A percentile compares a stretch with the other conserved stretches of the same genome.
Evolutionary conservation across 1,140 invertebrate species (phyloP).

Genomic region (Polyergus mexicanus): DNA sequence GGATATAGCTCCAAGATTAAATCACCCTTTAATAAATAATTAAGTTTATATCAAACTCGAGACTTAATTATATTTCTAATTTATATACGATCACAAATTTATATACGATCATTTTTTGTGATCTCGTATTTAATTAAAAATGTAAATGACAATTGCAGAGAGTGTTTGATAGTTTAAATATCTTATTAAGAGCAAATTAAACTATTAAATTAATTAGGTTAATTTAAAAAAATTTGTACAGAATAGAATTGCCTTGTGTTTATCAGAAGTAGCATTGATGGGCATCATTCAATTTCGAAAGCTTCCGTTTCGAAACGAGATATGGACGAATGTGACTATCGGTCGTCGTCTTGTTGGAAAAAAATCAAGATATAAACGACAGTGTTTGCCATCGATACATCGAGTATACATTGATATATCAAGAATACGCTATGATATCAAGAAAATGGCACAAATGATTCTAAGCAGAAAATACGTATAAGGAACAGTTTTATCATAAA

Average conservation of each 20-base stretch:
- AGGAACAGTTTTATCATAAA: neutral
- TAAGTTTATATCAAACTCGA: neutral
- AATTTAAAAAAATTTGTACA: neutral
- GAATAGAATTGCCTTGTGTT: constrained; percentile 11
- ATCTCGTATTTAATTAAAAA: neutral
- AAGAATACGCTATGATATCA: constrained; percentile 14
- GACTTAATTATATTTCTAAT: neutral
- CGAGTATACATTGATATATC: constrained; percentile 16
- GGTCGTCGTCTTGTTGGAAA: neutral
- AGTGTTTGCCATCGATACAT: constrained; percentile 35
- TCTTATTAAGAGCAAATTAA: neutral
- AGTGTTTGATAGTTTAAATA: neutral
- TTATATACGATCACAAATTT: neutral
- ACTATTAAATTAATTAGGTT: constrained; percentile 7
- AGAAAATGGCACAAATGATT: constrained; percentile 21
- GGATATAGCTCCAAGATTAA: neutral
- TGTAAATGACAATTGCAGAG: neutral
- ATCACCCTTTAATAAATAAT: neutral
- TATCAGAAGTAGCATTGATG: neutral
- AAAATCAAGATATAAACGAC: constrained; percentile 30
- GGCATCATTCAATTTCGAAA: neutral
- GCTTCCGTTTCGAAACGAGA: constrained; percentile 19
- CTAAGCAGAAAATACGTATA: constrained; percentile 3
- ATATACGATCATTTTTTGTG: neutral
- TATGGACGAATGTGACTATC: constrained; percentile 16